Conservation (phyloP, 92 coral and sea anemone genomes). For the Hydrozoanthus gracilis region DNA sequence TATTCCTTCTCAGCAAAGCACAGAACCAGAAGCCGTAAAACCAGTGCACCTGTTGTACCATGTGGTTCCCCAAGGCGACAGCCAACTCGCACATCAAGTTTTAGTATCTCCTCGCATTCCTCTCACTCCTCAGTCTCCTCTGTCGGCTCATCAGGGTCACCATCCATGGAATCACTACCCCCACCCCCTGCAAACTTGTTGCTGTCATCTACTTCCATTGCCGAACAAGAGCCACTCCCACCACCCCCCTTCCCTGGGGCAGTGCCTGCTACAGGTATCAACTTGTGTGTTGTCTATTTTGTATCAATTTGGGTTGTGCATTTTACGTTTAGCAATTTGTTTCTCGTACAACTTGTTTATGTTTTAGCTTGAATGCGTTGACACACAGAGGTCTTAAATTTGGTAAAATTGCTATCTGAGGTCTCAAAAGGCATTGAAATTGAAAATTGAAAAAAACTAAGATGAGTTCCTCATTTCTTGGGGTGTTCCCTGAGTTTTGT, state of each 20-base stretch:
- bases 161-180: slow-evolving; percentile 90
- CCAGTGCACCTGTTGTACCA: slow-evolving; percentile 63
- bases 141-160: slow-evolving; percentile 93
- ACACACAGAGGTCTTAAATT: too few relatives aligned
- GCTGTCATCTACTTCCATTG: slow-evolving; percentile 61
- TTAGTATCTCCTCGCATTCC: slow-evolving; percentile 88
- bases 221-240: slow-evolving; percentile 78
- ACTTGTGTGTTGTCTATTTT: background rate
- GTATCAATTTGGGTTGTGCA: too few relatives aligned
- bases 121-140: slow-evolving; percentile 96
- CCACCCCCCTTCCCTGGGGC: slow-evolving; percentile 93
- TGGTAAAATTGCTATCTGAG: too few relatives aligned
- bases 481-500: too few relatives aligned
- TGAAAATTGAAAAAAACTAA: too few relatives aligned
- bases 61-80: slow-evolving; percentile 83
- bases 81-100: slow-evolving; percentile 81
- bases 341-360: too few relatives aligned
- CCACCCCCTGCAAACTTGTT: slow-evolving; percentile 92
- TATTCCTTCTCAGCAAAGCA: slow-evolving; percentile 87
- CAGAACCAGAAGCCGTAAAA: slow-evolving; percentile 61
- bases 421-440: too few relatives aligned
- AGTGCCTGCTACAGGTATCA: slow-evolving; percentile 69
- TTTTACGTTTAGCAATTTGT: too few relatives aligned
- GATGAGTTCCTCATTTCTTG: too few relatives aligned
- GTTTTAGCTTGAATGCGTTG: too few relatives aligned